Percentiles rank a stretch among this genome's conserved stretches.
These are phyloP conservation scores for Frankliniella fusca DNA, from an alignment of 2,888 invertebrate genomes.

Conservation along the genomic window DNA sequence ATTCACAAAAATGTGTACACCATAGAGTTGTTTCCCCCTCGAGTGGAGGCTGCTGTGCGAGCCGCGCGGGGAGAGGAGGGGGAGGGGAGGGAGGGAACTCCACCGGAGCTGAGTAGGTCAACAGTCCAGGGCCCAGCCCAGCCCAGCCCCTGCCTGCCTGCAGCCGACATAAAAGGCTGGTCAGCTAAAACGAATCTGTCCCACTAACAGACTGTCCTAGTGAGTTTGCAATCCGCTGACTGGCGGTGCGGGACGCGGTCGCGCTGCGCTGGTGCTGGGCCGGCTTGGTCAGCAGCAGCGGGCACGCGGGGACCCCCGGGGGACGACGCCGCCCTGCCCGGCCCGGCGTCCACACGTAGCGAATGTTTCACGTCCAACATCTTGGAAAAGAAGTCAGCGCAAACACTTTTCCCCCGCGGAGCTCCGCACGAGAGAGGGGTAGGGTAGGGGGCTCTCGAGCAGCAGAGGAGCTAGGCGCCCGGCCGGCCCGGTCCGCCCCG, in stretches of 20 bases:
- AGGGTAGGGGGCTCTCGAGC: background rate
- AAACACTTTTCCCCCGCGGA: background rate
- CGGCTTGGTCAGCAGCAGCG: background rate
- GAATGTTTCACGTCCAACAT: background rate
- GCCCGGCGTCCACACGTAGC: background rate
- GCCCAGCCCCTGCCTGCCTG: background rate
- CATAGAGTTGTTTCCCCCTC: no score
- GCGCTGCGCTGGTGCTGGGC: background rate
- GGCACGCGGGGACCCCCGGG: background rate
- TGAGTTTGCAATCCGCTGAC: constrained; percentile 22
- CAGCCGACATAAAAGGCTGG: background rate
- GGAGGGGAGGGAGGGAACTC: no score
- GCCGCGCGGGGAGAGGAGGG: no score
- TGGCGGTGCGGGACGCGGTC: background rate
- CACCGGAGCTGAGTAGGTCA: background rate
- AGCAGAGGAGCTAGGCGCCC: background rate
- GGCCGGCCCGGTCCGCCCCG: no score
- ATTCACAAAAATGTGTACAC: no score
- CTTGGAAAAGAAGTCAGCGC: constrained; percentile 3
- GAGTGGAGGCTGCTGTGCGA: background rate
- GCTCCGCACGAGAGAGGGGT: background rate
- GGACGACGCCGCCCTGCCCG: background rate
- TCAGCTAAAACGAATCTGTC: constrained; percentile 24
- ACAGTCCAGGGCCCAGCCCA: background rate
- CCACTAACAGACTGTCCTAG: constrained; percentile 9